phyloP scores from a whole-genome alignment of 2,888 invertebrate species.

The Ochropacha duplaris region DNA sequence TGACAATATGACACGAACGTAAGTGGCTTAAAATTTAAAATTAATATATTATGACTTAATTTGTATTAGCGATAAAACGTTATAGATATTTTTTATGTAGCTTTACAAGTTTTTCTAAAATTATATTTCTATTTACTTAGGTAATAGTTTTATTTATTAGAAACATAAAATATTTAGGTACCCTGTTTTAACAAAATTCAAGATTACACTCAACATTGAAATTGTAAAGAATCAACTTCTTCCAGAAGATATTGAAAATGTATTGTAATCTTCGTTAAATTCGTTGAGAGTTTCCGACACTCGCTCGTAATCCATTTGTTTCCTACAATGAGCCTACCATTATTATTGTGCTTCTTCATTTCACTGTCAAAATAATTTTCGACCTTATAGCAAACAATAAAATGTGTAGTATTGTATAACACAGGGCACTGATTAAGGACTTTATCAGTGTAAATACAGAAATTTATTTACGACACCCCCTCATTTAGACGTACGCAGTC shows the following conservation, averaged over 20 bases:
- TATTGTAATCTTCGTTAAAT: slow-evolving; percentile 61
- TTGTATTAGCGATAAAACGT: too few species aligned
- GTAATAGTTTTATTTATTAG: too few species aligned
- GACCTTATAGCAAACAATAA: slow-evolving; percentile 22
- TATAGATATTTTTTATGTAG: too few species aligned
- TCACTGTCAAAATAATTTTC: slow-evolving; percentile 20
- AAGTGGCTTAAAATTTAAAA: too few species aligned
- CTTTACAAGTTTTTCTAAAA: too few species aligned
- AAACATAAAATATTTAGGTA: too few species aligned
- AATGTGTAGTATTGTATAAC: slow-evolving; percentile 28
- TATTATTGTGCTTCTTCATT: slow-evolving; percentile 52
- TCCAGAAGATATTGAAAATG: slow-evolving; percentile 39
- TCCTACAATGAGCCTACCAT: slow-evolving; percentile 54
- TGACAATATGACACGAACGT: too few species aligned
- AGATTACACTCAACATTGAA: neutral
- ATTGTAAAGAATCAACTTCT: slow-evolving; percentile 21
- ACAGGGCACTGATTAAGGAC: slow-evolving; percentile 44
- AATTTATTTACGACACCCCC: slow-evolving; percentile 75
- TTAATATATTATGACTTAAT: too few species aligned
- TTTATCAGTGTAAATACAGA: slow-evolving; percentile 62
- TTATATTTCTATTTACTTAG: too few species aligned
- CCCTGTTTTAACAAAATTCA: too few species aligned
- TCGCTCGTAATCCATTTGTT: slow-evolving; percentile 63
- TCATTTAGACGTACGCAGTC: slow-evolving; percentile 62
- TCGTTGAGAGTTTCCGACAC: slow-evolving; percentile 63